A percentile compares a stretch with the other conserved stretches of the same genome.
These are phyloP conservation scores for Drosophila meridionalis DNA, from an alignment of 2,888 invertebrate species.

Conservation along the genomic window DNA sequence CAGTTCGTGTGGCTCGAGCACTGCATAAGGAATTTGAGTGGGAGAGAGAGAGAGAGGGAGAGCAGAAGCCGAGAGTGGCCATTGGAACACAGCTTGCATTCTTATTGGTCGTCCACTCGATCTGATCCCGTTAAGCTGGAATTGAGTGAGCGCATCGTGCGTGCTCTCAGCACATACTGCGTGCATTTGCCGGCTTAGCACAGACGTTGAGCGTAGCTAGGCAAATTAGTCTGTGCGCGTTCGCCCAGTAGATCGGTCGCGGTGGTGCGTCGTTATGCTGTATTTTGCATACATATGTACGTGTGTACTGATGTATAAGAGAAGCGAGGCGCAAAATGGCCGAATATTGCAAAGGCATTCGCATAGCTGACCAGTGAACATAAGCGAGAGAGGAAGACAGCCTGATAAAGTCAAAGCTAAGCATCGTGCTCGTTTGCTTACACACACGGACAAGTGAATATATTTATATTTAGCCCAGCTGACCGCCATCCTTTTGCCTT, in stretches of 20 bases:
- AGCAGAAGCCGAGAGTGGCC: neutral
- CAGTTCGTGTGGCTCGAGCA: neutral
- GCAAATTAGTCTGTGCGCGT: slow-evolving; percentile 5
- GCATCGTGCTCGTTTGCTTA: neutral
- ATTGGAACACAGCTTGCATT: neutral
- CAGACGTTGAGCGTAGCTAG: neutral
- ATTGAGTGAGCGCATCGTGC: neutral
- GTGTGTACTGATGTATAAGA: neutral
- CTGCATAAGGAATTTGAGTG: neutral
- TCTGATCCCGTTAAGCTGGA: neutral
- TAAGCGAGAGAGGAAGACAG: neutral
- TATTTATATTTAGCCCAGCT: neutral
- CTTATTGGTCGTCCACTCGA: neutral
- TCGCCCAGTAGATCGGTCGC: neutral
- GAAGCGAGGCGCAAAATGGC: neutral
- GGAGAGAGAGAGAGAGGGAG: neutral
- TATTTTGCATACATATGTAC: neutral
- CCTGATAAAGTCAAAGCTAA: neutral
- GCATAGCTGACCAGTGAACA: too few relatives aligned
- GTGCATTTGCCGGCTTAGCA: neutral
- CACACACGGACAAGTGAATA: neutral
- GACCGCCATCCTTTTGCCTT: neutral
- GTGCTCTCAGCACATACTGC: neutral
- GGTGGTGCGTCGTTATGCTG: neutral
- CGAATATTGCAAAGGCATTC: neutral